Evolutionary conservation across 2,797 vertebrate species (phyloP).

Genomic region (Ctenochaetus hawaiiensis): DNA sequence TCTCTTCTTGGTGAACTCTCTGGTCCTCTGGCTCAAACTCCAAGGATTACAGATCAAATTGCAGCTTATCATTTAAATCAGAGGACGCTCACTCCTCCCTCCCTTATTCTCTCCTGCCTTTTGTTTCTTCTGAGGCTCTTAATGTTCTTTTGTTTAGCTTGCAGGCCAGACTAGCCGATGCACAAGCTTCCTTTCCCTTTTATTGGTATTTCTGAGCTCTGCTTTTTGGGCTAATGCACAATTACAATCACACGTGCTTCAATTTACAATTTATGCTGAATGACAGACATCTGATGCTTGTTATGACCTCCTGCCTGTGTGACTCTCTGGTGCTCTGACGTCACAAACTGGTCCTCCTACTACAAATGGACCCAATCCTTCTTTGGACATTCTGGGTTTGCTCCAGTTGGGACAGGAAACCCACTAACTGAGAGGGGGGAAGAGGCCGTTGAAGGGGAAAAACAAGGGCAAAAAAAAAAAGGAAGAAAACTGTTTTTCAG

Average conservation of each 20-base stretch:
- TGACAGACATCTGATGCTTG: slow-evolving; percentile 17
- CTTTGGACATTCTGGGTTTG: slow-evolving; percentile 70
- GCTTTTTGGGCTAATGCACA: slow-evolving; percentile 24
- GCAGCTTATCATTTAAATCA: slow-evolving; percentile 32
- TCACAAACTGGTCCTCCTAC: slow-evolving; percentile 45
- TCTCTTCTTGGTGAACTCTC: slow-evolving; percentile 14
- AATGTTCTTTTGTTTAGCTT: slow-evolving; percentile 25
- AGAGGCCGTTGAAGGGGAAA: slow-evolving; percentile 73
- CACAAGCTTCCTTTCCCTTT: not conserved
- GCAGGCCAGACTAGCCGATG: slow-evolving; percentile 7
- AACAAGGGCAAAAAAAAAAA: slow-evolving; percentile 38
- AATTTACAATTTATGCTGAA: not conserved
- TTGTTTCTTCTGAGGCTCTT: slow-evolving; percentile 27
- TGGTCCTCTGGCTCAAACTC: slow-evolving; percentile 42
- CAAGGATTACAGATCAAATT: slow-evolving; percentile 34
- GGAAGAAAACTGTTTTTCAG: slow-evolving; percentile 21
- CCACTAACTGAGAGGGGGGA: slow-evolving; percentile 62
- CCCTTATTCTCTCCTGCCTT: slow-evolving; percentile 19
- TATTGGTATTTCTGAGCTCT: not conserved
- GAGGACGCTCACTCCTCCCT: slow-evolving; percentile 9
- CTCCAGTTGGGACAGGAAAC: slow-evolving; percentile 79
- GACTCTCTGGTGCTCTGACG: slow-evolving; percentile 27
- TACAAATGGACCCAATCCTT: slow-evolving; percentile 66
- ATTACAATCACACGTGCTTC: slow-evolving; percentile 6
- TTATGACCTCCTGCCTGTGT: slow-evolving; percentile 9